Conservation (phyloP, 2,113 vertebrate genomes). For the Indicator indicator region DNA sequence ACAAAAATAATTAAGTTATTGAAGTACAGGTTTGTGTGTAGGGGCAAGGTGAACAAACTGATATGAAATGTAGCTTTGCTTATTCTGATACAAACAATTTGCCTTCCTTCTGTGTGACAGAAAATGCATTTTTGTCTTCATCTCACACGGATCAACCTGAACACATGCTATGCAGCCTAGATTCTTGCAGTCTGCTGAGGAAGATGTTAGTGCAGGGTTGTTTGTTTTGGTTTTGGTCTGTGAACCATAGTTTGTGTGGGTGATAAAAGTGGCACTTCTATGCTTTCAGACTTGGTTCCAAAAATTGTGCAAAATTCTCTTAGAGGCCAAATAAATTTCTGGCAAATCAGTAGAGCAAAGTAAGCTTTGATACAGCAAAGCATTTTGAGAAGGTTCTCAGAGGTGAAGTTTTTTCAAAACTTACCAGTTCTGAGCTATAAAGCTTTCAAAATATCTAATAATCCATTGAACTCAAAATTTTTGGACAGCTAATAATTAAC, state of each 20-base stretch:
- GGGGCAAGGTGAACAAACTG: not conserved
- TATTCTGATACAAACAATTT: not conserved
- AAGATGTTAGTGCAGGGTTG: not conserved
- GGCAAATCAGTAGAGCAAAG: not conserved
- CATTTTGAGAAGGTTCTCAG: not conserved
- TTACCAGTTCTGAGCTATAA: not conserved
- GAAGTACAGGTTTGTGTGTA: not conserved
- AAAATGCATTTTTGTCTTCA: not conserved
- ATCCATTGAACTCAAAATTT: not conserved
- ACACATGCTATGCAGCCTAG: not conserved
- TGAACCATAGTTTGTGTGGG: not conserved
- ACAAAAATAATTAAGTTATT: not conserved
- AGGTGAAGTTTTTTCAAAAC: not conserved
- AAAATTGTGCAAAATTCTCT: not conserved
- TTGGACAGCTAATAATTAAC: not conserved
- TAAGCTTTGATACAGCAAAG: not conserved
- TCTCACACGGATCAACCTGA: not conserved
- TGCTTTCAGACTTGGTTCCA: not conserved
- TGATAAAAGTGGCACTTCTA: not conserved
- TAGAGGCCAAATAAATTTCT: not conserved
- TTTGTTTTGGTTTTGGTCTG: not conserved
- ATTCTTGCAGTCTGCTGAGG: not conserved
- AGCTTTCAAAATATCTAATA: not conserved
- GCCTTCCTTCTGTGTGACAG: not conserved
- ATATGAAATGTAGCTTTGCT: not conserved